Conservation (phyloP, 2,113 vertebrate genomes). For the Felis chaus region DNA sequence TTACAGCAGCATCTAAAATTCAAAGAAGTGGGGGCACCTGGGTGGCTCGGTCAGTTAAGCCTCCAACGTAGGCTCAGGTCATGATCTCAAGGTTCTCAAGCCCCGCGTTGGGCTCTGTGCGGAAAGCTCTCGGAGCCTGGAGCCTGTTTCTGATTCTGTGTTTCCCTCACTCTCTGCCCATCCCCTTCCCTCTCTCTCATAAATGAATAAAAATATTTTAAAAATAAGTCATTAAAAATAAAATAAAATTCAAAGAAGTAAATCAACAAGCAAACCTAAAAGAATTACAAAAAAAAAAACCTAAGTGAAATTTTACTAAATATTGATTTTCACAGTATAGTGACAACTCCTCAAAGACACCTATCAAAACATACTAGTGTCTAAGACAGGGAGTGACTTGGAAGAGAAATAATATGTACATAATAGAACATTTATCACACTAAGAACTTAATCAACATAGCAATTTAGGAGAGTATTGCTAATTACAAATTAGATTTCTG, state of each 20-base stretch:
- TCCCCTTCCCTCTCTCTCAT: too few relatives aligned
- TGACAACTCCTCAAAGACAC: neutral
- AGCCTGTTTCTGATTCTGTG: too few relatives aligned
- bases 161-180: too few relatives aligned
- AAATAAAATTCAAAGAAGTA: constrained; percentile 29
- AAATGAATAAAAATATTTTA: too few relatives aligned
- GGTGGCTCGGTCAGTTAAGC: too few relatives aligned
- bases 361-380: neutral
- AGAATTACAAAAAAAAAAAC: neutral
- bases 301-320: neutral
- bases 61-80: too few relatives aligned
- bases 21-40: neutral
- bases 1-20: constrained; percentile 10
- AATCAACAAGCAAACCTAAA: neutral
- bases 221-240: too few relatives aligned
- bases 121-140: too few relatives aligned
- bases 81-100: too few relatives aligned
- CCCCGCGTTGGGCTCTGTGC: too few relatives aligned
- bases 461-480: neutral
- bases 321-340: neutral
- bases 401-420: neutral
- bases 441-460: neutral
- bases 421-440: neutral
- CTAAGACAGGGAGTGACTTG: neutral
- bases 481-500: neutral